Evolutionary conservation across 2,113 vertebrate genomes (phyloP), one percentile per base, ranked within the genome.

Genomic region (Brachionichthys hirsutus): DNA sequence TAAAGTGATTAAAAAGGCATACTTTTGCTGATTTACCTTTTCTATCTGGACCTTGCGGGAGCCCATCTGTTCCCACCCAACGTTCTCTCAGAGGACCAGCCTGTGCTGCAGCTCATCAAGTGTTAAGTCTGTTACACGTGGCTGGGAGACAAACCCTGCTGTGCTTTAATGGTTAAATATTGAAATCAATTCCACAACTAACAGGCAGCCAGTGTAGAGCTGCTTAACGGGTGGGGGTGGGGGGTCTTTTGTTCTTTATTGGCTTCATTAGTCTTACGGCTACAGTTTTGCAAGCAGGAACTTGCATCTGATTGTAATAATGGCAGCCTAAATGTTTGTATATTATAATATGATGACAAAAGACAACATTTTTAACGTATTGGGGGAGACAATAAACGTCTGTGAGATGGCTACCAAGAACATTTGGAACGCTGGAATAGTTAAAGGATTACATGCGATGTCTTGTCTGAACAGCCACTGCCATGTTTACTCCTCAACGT

Each of bases 81-180:
- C 20, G 36, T 48, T 48, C 20, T 60, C 54, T 19, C 44, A 59
- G 38, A 50, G 53, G 48, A 44, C 40, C 9, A 1, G 34, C 22
- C 43, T 43, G 57, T 34, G 46, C 57, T 61, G 56, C 59, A 68
- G 54, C 43, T 52, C 24, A 15, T 49, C 16, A 64, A 50, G 60
- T 55, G 73, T 55, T 59, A 53, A 54, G 44, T 68, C 52, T 68
- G 47, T 70, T 54, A 52, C n/a, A n/a, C 36, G 9, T n/a, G 18
- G 30, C 48, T 15, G 5, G 46, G 64, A 60, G 47, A 70, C 59
- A 48, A 54, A 67, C 43, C 50, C 67, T 42, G 50, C 67, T 67
- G 59, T 19, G 46, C 47, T 48, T 54, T 65, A 16, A 54, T 45
- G 17, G 36, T 38, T 14, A 70, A 70, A 65, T 64, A 19, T 44